Conservation (phyloP, 2,888 invertebrate genomes). For the Lycaena phlaeas region DNA sequence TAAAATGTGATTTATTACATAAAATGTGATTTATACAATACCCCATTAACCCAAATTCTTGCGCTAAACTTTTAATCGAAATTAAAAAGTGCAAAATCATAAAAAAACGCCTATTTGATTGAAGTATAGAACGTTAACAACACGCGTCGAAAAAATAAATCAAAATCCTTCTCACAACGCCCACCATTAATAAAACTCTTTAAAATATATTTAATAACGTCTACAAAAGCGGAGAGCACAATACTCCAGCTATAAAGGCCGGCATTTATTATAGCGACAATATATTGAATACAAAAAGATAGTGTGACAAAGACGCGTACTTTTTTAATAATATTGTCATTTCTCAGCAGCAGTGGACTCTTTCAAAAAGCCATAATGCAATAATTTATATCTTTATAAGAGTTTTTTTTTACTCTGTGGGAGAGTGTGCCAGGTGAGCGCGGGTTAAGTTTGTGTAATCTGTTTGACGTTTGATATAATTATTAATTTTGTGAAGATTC, state of each 20-base stretch:
- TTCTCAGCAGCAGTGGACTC: slow-evolving; percentile 73
- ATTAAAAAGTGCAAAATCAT: no score
- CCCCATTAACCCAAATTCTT: no score
- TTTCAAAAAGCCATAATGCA: slow-evolving; percentile 72
- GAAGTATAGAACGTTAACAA: slow-evolving; percentile 34
- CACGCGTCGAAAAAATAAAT: slow-evolving; percentile 74
- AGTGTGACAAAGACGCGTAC: slow-evolving; percentile 71
- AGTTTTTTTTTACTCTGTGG: slow-evolving; percentile 63
- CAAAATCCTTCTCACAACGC: slow-evolving; percentile 62
- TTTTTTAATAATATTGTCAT: slow-evolving; percentile 74
- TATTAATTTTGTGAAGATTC: no score
- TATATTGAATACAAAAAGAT: slow-evolving; percentile 73
- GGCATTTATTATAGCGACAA: slow-evolving; percentile 73
- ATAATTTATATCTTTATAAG: slow-evolving; percentile 73
- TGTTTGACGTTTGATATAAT: slow-evolving; percentile 18
- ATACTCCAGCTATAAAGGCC: slow-evolving; percentile 65
- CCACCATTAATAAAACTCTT: slow-evolving; percentile 73
- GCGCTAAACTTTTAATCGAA: no score
- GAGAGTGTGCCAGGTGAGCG: slow-evolving; percentile 65
- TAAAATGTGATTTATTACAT: no score
- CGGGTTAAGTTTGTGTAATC: slow-evolving; percentile 43
- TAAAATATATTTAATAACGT: slow-evolving; percentile 74
- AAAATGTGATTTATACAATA: no score
- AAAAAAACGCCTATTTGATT: slow-evolving; percentile 4
- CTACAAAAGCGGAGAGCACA: slow-evolving; percentile 66